phyloP scores from a whole-genome alignment of 2,113 vertebrate genomes.

The Apaloderma vittatum region DNA sequence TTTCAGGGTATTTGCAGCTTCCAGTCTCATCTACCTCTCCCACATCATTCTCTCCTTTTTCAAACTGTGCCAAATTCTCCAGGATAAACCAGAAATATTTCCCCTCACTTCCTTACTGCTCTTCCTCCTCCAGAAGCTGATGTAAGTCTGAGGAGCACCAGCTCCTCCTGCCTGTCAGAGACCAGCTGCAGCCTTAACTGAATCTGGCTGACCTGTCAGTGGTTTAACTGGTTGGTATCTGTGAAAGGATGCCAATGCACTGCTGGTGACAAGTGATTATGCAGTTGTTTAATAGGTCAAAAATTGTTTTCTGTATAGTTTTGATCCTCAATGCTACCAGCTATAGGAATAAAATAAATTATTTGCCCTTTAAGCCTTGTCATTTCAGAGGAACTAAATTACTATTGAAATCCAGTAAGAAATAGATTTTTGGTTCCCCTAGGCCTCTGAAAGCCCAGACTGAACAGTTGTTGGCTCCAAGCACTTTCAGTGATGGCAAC shows the following conservation, averaged over 20 bases:
- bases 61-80: not conserved
- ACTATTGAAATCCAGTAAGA: not conserved
- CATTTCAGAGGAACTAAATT: not conserved
- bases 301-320: not conserved
- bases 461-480: not conserved
- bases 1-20: not conserved
- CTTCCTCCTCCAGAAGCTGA: not conserved
- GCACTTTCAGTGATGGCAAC: too few relatives aligned
- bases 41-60: not conserved
- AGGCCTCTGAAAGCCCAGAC: not conserved
- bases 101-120: not conserved
- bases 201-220: not conserved
- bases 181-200: not conserved
- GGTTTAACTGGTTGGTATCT: not conserved
- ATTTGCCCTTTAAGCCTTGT: not conserved
- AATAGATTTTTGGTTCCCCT: not conserved
- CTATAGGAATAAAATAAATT: not conserved
- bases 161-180: not conserved
- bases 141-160: not conserved
- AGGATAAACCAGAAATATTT: not conserved
- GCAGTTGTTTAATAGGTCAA: not conserved
- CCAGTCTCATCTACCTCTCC: not conserved
- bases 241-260: not conserved
- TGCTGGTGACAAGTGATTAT: not conserved
- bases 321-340: not conserved